phyloP scores from a whole-genome alignment of 2,113 vertebrate species.

The Dendrocopos noguchii region DNA sequence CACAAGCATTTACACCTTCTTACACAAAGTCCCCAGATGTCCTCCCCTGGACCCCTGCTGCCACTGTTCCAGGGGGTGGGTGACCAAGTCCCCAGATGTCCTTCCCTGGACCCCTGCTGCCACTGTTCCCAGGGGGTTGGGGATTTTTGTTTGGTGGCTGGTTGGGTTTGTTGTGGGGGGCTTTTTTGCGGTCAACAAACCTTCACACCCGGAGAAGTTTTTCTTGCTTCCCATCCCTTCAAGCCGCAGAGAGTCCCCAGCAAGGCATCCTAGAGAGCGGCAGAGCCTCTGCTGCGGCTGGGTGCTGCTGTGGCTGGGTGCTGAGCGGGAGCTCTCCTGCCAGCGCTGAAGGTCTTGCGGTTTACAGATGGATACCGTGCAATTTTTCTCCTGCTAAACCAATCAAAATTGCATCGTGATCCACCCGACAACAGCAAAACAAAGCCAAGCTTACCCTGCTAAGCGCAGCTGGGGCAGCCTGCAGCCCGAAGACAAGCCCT shows the following conservation, averaged over 20 bases:
- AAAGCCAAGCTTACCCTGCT: conserved; percentile 6
- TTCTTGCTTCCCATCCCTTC: background rate
- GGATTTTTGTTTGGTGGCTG: too few relatives aligned
- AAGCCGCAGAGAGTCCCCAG: background rate
- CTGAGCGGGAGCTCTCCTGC: background rate
- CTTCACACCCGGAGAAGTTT: background rate
- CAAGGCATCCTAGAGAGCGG: background rate
- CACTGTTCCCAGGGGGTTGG: too few relatives aligned
- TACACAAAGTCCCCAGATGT: background rate
- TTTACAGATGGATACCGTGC: conserved; percentile 98
- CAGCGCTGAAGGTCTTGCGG: conserved; percentile 83
- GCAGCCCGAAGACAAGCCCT: conserved; percentile 63
- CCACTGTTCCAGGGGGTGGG: too few relatives aligned
- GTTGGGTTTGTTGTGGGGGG: background rate
- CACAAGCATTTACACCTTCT: background rate
- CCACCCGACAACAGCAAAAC: conserved; percentile 96
- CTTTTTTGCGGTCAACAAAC: background rate
- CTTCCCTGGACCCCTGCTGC: too few relatives aligned
- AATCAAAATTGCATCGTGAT: conserved; percentile 95
- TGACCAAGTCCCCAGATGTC: too few relatives aligned
- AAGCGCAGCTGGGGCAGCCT: background rate
- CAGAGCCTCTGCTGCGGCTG: background rate
- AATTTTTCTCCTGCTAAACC: conserved; percentile 86
- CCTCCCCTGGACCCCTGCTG: too few relatives aligned
- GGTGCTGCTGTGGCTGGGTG: background rate